Percentiles rank a stretch among this genome's conserved stretches.
phyloP scores from a whole-genome alignment of 1,140 invertebrate genomes.

The Drosophila dunni region DNA sequence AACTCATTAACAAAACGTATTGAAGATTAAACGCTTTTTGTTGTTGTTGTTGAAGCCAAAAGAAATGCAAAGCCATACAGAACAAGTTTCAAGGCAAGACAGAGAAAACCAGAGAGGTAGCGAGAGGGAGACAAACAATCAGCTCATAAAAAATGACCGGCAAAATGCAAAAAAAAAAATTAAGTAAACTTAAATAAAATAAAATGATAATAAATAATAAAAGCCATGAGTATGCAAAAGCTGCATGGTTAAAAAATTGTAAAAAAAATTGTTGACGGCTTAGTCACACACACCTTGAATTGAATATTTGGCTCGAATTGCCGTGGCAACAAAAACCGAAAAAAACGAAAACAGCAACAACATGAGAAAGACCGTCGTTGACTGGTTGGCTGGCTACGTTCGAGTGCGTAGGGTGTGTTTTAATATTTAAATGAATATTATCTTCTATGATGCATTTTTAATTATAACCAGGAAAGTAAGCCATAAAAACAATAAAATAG shows the following conservation, averaged over 20 bases:
- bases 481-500: conserved; percentile 58
- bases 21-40: conserved; percentile 71
- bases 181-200: conserved; percentile 21
- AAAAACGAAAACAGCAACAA: conserved; percentile 44
- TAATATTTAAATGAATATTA: conserved; percentile 8
- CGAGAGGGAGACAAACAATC: conserved; percentile 12
- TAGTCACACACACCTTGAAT: conserved; percentile 79
- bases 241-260: conserved; percentile 38
- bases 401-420: conserved; percentile 61
- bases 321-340: conserved; percentile 64
- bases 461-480: conserved; percentile 71
- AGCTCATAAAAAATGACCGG: conserved; percentile 64
- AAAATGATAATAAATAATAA: conserved; percentile 44
- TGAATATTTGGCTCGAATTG: conserved; percentile 54
- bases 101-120: not conserved
- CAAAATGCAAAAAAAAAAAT: conserved; percentile 61
- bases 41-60: not conserved
- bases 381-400: conserved; percentile 31
- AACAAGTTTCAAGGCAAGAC: conserved; percentile 60
- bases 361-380: conserved; percentile 33
- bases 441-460: conserved; percentile 72
- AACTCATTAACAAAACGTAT: conserved; percentile 78
- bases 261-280: conserved; percentile 68
- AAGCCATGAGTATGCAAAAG: conserved; percentile 63
- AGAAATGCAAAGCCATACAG: conserved; percentile 48